phyloP scores from a whole-genome alignment of 2,113 vertebrate species.

The Struthidea cinerea region DNA sequence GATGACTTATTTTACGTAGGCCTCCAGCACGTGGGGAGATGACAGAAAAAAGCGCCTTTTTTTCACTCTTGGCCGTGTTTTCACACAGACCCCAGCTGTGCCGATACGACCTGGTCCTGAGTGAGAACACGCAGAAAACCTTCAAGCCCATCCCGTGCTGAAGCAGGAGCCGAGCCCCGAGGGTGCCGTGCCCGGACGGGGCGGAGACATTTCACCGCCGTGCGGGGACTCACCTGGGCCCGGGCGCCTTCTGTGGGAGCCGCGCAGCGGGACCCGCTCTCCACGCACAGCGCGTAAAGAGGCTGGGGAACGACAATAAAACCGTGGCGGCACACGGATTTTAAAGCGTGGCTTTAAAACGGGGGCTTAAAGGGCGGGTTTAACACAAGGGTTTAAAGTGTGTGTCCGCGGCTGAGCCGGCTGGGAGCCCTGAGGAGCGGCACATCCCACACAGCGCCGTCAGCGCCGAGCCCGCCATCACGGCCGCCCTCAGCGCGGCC shows the following conservation, averaged over 20 bases:
- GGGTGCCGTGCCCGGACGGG: fast-evolving
- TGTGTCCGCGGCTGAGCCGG: fast-evolving
- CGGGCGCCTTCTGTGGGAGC: fast-evolving
- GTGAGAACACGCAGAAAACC: conserved; percentile 76
- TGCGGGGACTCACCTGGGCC: background rate
- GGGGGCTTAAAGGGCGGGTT: no score
- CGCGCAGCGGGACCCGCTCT: background rate
- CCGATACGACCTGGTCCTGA: conserved; percentile 83
- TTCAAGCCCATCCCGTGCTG: conserved; percentile 82
- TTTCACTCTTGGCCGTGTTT: background rate
- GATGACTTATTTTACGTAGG: fast-evolving
- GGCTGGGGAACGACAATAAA: background rate
- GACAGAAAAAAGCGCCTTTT: fast-evolving
- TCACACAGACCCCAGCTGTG: conserved; percentile 80
- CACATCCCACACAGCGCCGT: fast-evolving
- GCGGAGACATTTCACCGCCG: background rate
- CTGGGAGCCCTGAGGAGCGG: fast-evolving
- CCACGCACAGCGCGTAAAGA: background rate
- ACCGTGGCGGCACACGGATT: fast-evolving
- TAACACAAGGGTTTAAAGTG: fast-evolving
- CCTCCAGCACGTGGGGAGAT: fast-evolving
- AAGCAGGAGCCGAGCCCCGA: background rate
- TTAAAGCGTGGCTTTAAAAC: background rate
- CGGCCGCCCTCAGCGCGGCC: background rate
- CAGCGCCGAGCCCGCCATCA: fast-evolving